Percentiles rank a stretch among this genome's conserved stretches.
Evolutionary conservation across 2,888 invertebrate species (phyloP).

Genomic region (Gastracanthus pulcherrimus): DNA sequence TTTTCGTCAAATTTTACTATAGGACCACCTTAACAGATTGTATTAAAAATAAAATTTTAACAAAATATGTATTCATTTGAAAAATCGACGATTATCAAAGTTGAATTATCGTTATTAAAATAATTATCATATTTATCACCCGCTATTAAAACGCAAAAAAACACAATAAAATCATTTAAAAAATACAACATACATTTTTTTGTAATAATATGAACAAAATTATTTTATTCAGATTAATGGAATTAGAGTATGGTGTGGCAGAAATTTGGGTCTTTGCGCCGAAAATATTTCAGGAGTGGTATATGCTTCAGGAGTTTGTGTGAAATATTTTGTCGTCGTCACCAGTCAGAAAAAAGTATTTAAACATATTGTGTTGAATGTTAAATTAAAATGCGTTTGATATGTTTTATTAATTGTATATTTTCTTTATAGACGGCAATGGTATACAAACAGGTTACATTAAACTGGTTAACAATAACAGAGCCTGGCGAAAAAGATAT

Average conservation of each 20-base stretch:
- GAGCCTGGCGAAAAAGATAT: constrained; percentile 11
- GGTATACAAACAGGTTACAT: background rate
- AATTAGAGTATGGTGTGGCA: constrained; percentile 18
- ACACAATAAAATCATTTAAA: too few relatives aligned
- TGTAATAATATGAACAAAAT: background rate
- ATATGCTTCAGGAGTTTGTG: constrained; percentile 1
- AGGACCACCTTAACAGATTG: too few relatives aligned
- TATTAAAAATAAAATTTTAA: too few relatives aligned
- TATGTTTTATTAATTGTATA: background rate
- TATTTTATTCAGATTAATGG: background rate
- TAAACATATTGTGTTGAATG: background rate
- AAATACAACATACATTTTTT: too few relatives aligned
- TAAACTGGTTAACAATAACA: constrained; percentile 4
- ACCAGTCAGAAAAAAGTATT: background rate
- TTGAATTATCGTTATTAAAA: too few relatives aligned
- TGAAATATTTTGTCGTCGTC: background rate
- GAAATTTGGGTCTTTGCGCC: constrained; percentile 13
- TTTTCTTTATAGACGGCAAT: background rate
- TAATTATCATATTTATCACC: too few relatives aligned
- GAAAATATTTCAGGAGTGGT: constrained; percentile 26
- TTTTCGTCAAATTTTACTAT: too few relatives aligned
- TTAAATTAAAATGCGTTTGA: background rate
- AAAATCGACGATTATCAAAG: too few relatives aligned
- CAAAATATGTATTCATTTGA: too few relatives aligned
- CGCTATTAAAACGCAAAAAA: too few relatives aligned